phyloP scores from a whole-genome alignment of 2,113 vertebrate species.

The Emydura subglobosa region DNA sequence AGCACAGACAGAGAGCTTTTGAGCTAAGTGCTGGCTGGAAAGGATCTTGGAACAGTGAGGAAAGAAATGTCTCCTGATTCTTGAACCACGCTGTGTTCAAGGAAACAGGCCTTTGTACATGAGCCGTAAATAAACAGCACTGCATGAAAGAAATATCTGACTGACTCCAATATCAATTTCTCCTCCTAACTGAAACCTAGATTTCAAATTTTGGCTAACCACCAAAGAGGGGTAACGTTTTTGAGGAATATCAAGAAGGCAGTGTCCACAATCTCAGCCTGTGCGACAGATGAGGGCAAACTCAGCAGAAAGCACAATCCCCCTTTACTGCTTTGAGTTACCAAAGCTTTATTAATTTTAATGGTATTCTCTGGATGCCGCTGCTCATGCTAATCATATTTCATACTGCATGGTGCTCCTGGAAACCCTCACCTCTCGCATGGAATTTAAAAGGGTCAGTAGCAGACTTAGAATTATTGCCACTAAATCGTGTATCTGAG shows the following conservation, averaged over 20 bases:
- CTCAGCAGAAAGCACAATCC: neutral
- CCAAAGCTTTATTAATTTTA: neutral
- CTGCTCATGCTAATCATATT: neutral
- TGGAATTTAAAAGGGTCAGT: fast-evolving
- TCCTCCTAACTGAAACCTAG: neutral
- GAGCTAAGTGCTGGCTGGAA: neutral
- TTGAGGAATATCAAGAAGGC: neutral
- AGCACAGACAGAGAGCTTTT: neutral
- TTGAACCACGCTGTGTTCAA: neutral
- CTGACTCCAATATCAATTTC: neutral
- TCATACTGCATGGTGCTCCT: neutral
- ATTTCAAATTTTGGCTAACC: neutral
- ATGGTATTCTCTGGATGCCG: no score
- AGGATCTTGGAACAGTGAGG: neutral
- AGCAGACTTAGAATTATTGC: neutral
- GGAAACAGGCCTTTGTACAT: neutral
- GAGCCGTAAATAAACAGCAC: neutral
- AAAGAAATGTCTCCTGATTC: neutral
- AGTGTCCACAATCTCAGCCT: neutral
- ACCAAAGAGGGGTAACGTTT: neutral
- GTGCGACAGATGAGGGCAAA: neutral
- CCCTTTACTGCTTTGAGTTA: neutral
- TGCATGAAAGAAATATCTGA: neutral
- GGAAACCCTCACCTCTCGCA: neutral
- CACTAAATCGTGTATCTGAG: neutral